These are phyloP conservation scores for Diaprepes abbreviatus DNA, from an alignment of 2,888 invertebrate genomes.

Conservation along the genomic window DNA sequence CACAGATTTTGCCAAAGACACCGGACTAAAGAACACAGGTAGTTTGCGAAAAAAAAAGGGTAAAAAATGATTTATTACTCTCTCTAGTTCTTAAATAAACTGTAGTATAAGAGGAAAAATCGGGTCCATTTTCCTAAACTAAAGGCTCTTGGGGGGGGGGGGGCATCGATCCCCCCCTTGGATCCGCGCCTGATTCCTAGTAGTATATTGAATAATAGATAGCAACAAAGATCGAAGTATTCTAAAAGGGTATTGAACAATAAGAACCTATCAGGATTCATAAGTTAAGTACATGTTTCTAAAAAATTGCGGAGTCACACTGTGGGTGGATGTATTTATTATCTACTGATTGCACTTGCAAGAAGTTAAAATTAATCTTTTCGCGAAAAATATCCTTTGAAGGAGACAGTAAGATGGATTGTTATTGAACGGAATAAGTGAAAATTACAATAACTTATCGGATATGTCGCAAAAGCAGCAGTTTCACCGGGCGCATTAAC, in stretches of 20 bases:
- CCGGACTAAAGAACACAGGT: too few relatives aligned
- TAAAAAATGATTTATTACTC: too few relatives aligned
- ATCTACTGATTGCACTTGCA: constrained; percentile 56
- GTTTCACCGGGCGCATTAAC: constrained; percentile 47
- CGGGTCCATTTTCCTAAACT: too few relatives aligned
- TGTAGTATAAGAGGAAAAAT: too few relatives aligned
- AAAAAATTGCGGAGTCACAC: constrained; percentile 42
- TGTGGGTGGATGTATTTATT: constrained; percentile 56
- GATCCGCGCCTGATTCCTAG: too few relatives aligned
- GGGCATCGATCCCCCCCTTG: too few relatives aligned
- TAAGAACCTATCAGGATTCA: constrained; percentile 19
- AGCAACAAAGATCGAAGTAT: constrained; percentile 43
- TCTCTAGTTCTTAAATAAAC: too few relatives aligned
- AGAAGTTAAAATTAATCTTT: constrained; percentile 54
- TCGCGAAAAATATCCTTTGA: constrained; percentile 52
- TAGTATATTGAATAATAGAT: constrained; percentile 41
- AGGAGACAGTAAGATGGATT: constrained; percentile 53
- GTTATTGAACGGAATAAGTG: constrained; percentile 55
- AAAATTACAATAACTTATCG: constrained; percentile 54
- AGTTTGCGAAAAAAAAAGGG: too few relatives aligned
- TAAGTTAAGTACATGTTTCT: constrained; percentile 40
- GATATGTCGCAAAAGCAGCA: constrained; percentile 51
- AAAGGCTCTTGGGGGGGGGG: too few relatives aligned
- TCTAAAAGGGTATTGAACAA: constrained; percentile 27
- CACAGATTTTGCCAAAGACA: too few relatives aligned